Evolutionary conservation across 2,888 invertebrate species (phyloP).

Genomic region (Sminthurides aquaticus): DNA sequence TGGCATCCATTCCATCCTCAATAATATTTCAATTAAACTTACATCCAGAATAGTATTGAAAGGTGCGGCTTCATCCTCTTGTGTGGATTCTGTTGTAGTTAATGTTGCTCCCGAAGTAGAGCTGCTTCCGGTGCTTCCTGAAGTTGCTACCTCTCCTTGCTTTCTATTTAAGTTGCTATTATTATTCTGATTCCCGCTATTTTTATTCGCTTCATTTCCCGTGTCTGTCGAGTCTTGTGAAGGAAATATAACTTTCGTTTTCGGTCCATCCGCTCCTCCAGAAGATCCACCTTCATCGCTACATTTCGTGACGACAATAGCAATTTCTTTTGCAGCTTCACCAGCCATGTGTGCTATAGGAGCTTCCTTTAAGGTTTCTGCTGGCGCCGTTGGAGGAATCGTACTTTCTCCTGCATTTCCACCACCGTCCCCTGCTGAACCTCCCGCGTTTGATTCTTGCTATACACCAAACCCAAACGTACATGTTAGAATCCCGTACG

Average conservation of each 20-base stretch:
- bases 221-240: neutral
- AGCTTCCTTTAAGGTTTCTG: too few relatives aligned
- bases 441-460: too few relatives aligned
- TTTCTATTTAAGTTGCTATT: neutral
- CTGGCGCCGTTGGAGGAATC: too few relatives aligned
- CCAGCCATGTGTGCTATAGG: too few relatives aligned
- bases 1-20: too few relatives aligned
- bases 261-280: neutral
- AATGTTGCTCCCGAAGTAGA: neutral
- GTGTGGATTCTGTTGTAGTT: neutral
- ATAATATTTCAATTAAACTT: neutral
- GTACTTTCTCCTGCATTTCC: too few relatives aligned
- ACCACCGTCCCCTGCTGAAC: too few relatives aligned
- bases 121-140: too few relatives aligned
- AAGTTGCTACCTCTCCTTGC: too few relatives aligned
- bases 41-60: conserved; percentile 23
- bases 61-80: conserved; percentile 14
- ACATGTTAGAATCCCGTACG: too few relatives aligned
- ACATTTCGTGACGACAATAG: conserved; percentile 13
- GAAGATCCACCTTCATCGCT: conserved; percentile 9
- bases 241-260: conserved; percentile 2
- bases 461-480: too few relatives aligned
- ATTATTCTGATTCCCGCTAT: neutral
- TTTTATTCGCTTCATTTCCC: neutral
- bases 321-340: conserved; percentile 4